A percentile compares a stretch with the other conserved stretches of the same genome.
Evolutionary conservation across 2,797 vertebrate species (phyloP).

Genomic region (Halcyon badia): DNA sequence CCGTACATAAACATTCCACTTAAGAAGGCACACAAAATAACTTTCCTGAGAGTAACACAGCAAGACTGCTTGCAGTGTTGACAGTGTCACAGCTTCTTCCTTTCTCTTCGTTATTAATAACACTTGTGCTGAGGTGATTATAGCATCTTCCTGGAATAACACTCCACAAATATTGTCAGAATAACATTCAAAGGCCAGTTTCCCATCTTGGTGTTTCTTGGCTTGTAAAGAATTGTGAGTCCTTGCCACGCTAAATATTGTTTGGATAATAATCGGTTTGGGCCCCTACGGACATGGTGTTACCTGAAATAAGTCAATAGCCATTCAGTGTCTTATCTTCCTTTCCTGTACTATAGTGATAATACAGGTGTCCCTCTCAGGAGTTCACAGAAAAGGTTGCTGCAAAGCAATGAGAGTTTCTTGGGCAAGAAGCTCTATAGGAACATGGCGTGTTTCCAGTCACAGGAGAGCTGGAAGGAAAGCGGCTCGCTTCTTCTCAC

Average conservation of each 20-base stretch:
- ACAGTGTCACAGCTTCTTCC: neutral
- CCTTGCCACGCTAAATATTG: neutral
- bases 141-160: neutral
- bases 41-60: neutral
- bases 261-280: neutral
- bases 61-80: neutral
- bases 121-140: neutral
- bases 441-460: neutral
- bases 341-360: neutral
- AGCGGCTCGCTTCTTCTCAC: neutral
- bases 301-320: neutral
- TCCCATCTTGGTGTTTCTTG: neutral
- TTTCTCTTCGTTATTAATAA: neutral
- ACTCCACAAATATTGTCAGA: neutral
- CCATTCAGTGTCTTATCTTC: neutral
- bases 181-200: neutral
- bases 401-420: neutral
- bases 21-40: neutral
- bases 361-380: neutral
- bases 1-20: neutral
- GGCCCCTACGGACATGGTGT: accelerated
- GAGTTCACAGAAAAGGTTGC: neutral
- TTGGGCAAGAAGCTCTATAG: neutral
- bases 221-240: neutral
- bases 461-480: neutral